These are phyloP conservation scores for Drosophila carrolli DNA, from an alignment of 1,140 invertebrate genomes.

Conservation along the genomic window DNA sequence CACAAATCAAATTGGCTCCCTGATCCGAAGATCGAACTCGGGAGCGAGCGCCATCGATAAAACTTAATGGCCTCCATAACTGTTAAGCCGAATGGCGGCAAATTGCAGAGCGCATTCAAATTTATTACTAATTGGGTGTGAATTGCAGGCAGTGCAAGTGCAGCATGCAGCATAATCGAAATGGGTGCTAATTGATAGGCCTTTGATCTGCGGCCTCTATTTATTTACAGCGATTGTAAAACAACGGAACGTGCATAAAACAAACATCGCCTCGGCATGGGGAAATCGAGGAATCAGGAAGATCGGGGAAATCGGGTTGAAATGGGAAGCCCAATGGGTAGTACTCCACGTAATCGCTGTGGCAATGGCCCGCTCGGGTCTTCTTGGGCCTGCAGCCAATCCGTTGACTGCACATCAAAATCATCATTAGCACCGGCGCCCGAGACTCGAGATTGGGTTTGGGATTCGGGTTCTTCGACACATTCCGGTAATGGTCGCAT, in stretches of 20 bases:
- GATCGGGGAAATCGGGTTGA: not conserved
- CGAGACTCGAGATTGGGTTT: not conserved
- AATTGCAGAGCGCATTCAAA: conserved; percentile 69
- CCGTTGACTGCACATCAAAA: conserved; percentile 82
- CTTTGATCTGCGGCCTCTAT: conserved; percentile 76
- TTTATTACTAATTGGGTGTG: conserved; percentile 84
- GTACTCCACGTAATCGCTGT: conserved; percentile 72
- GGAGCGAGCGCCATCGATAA: conserved; percentile 74
- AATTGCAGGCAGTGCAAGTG: conserved; percentile 68
- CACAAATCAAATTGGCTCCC: conserved; percentile 70
- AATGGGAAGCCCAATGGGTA: conserved; percentile 10
- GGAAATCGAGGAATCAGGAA: not conserved
- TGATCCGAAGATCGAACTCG: conserved; percentile 1
- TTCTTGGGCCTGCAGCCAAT: conserved; percentile 59
- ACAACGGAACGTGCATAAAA: conserved; percentile 75
- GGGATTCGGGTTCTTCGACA: conserved; percentile 13
- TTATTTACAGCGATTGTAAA: conserved; percentile 81
- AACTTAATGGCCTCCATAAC: conserved; percentile 80
- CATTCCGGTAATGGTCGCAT: conserved; percentile 30
- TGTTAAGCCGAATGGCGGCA: conserved; percentile 65
- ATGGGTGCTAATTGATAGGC: conserved; percentile 78
- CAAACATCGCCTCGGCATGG: conserved; percentile 52
- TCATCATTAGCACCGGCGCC: conserved; percentile 75
- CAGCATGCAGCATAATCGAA: conserved; percentile 79
- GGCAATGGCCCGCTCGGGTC: conserved; percentile 8